Base-by-base conservation (phyloP, 2,113 vertebrate species). In the Dryoscopus gambensis region DNA sequence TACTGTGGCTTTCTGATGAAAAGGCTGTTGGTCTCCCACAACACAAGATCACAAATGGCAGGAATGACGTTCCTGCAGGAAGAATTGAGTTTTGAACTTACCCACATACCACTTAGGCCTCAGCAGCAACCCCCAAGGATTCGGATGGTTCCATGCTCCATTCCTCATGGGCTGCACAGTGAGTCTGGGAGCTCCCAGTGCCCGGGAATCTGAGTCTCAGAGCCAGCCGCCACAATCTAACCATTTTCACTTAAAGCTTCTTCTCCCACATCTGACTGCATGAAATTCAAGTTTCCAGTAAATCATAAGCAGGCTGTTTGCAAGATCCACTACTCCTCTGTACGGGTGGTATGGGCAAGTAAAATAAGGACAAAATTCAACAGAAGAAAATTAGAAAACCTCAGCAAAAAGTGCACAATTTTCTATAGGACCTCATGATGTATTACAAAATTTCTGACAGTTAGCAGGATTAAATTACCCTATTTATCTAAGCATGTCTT, bases 61-160 rank as follows among this genome's bases (percentile, higher is more conserved):
- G 4, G 60, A 70, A 74, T 64, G 19, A 23, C 2, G 2, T 39
- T 75, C 49, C 37, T 85, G 53, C 22, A 52, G 40, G n/a, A 75
- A 63, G 56, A 79, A 47, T 17, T 31, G 60, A 24, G 13, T 37
- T 53, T 88, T 6, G 6, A 62, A 39, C 37, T 62, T 9, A 49
- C 3, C 6, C 44, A 12, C 0, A 0, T 12, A 53, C 13, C 0
- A 2, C 33, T 59, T 24, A 20, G 46, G n/a, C 28, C 42, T 63
- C 33, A 23, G 50, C 8, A 79, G 40, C 31, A 73, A 6, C 18
- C 25, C 37, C 18, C 7, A 28, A 39, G 33, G 17, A 16, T 33
- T 85, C 1, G 3, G 23, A 10, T 40, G n/a, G 11, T 20, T 90
- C 55, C 18, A 33, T 35, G 37, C 20, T 57, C 31, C 7, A 2